These are phyloP conservation scores for Melopsittacus undulatus DNA, from an alignment of 2,797 vertebrate species.

Conservation along the genomic window DNA sequence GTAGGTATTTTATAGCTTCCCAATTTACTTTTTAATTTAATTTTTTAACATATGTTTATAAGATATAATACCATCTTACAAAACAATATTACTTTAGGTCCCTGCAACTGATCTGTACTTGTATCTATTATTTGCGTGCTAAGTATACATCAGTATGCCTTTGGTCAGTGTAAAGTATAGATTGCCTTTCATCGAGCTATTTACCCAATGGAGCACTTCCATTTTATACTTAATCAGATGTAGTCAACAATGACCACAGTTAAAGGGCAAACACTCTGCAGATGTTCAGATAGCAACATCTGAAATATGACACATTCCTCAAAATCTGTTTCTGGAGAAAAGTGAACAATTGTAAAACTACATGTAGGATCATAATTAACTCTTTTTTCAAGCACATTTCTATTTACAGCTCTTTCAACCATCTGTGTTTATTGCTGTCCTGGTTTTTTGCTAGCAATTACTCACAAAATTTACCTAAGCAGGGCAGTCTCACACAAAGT, in stretches of 20 bases:
- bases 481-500: not conserved
- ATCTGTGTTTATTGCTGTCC: not conserved
- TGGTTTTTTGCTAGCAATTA: not conserved
- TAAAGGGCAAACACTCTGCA: not conserved
- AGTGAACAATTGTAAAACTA: not conserved
- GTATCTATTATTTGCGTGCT: slow-evolving; percentile 57
- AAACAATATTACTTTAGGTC: slow-evolving; percentile 31
- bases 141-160: slow-evolving; percentile 31
- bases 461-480: not conserved
- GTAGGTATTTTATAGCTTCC: slow-evolving; percentile 58
- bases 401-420: not conserved
- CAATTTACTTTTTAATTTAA: slow-evolving; percentile 70
- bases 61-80: slow-evolving; percentile 41
- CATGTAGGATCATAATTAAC: not conserved
- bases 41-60: slow-evolving; percentile 23
- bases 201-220: not conserved
- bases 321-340: not conserved
- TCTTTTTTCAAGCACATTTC: not conserved
- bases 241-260: not conserved
- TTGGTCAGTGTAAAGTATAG: slow-evolving; percentile 36
- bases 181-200: slow-evolving; percentile 11
- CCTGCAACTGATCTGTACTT: slow-evolving; percentile 29
- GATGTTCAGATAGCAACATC: not conserved
- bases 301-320: not conserved
- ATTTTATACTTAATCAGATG: slow-evolving; percentile 41